phyloP scores from a whole-genome alignment of 2,797 vertebrate genomes.

The Amphiprion clarkii region DNA sequence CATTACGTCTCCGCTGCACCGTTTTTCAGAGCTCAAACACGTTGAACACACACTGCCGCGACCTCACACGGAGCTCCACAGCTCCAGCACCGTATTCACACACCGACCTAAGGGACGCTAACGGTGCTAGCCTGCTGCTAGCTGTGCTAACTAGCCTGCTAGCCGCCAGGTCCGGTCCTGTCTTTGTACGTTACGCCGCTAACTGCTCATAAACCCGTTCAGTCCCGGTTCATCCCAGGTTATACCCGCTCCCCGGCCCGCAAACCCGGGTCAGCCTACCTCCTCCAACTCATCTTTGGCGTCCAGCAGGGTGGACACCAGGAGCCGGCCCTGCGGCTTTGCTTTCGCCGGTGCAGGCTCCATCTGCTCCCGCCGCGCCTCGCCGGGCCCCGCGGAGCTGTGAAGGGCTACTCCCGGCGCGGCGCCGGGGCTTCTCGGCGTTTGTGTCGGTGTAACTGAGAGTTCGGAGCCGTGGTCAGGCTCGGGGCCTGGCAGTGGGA shows the following conservation, averaged over 20 bases:
- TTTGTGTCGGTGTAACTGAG: conserved; percentile 36
- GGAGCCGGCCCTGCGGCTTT: conserved; percentile 88
- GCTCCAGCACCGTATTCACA: not conserved
- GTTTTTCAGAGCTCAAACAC: not conserved
- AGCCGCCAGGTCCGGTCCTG: conserved; percentile 18
- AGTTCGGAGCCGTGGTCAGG: conserved; percentile 32
- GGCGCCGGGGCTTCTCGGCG: conserved; percentile 17
- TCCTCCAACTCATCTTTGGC: conserved; percentile 97
- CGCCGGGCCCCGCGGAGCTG: conserved; percentile 76
- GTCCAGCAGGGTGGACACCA: conserved; percentile 93
- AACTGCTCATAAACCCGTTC: not conserved
- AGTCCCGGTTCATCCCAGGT: not conserved
- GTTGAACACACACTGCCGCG: not conserved
- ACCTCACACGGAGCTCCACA: not conserved
- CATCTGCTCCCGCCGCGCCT: conserved; percentile 83
- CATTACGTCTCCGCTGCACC: not conserved
- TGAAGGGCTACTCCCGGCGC: conserved; percentile 46
- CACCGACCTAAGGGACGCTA: not conserved
- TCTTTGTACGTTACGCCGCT: conserved; percentile 64
- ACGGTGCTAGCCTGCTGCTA: conserved; percentile 29
- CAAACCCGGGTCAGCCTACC: conserved; percentile 78
- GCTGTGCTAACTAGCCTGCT: conserved; percentile 62
- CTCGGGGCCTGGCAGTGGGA: conserved; percentile 18
- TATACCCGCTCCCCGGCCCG: rapidly evolving
- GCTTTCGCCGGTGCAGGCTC: conserved; percentile 86